A percentile compares a stretch with the other conserved stretches of the same genome.
Evolutionary conservation across 2,888 invertebrate species (phyloP).

Genomic region (Hyppa rectilinea): DNA sequence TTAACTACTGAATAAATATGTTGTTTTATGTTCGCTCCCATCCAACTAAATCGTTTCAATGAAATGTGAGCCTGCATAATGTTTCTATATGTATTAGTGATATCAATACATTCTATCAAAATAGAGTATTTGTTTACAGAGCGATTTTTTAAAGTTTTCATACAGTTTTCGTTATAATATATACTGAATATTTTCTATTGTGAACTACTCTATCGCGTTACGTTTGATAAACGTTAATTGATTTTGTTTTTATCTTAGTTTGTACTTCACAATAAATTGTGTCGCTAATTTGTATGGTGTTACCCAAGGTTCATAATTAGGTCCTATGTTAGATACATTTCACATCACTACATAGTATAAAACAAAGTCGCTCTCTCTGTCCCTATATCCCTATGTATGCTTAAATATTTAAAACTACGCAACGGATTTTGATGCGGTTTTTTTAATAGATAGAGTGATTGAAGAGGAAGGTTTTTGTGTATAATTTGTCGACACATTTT

Average conservation of each 20-base stretch:
- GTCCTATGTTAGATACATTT: not conserved
- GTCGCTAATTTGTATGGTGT: not conserved
- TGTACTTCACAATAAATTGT: not conserved
- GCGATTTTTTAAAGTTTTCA: constrained; percentile 17
- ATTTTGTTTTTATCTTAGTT: not conserved
- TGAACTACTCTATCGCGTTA: not conserved
- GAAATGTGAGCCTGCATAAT: constrained; percentile 34
- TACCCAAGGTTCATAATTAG: not conserved
- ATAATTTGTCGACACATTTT: no score
- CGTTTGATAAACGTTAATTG: not conserved
- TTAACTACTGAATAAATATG: constrained; percentile 17
- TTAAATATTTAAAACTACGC: no score
- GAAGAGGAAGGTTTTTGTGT: no score
- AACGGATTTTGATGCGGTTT: no score
- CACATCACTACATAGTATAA: no score
- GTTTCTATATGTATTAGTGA: not conserved
- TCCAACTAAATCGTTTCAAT: constrained; percentile 6
- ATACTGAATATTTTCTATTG: not conserved
- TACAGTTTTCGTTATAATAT: not conserved
- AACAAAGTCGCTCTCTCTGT: no score
- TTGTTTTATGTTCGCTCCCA: constrained; percentile 8
- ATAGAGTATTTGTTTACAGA: not conserved
- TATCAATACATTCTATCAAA: constrained; percentile 1
- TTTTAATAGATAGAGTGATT: no score
- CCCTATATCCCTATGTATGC: no score